Conservation (phyloP, 2,888 invertebrate genomes). For the Perithous albicinctus region DNA sequence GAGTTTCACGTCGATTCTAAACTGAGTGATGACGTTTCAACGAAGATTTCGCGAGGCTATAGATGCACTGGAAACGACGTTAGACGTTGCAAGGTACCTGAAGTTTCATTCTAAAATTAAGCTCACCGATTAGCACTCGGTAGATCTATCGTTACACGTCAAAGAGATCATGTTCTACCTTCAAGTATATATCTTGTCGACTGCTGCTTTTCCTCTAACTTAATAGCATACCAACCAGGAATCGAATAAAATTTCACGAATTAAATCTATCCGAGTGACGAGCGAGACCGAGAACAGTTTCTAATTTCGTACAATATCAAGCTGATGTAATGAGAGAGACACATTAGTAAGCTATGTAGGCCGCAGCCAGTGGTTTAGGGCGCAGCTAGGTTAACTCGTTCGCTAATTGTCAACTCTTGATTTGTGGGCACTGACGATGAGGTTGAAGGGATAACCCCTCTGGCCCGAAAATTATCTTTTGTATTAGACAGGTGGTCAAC, state of each 20-base stretch:
- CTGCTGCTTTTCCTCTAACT: constrained; percentile 6
- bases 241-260: constrained; percentile 67
- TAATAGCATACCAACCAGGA: constrained; percentile 56
- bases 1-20: constrained; percentile 47
- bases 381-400: neutral
- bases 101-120: constrained; percentile 63
- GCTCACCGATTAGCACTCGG: constrained; percentile 48
- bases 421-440: neutral
- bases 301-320: constrained; percentile 53
- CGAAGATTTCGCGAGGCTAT: constrained; percentile 33
- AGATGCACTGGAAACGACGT: constrained; percentile 47
- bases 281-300: constrained; percentile 58
- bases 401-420: neutral
- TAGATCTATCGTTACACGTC: constrained; percentile 42
- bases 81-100: constrained; percentile 27
- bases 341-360: neutral
- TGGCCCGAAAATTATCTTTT: no score
- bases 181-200: neutral
- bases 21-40: constrained; percentile 32
- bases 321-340: neutral
- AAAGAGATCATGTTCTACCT: constrained; percentile 51
- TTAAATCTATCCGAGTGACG: constrained; percentile 56
- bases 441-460: neutral
- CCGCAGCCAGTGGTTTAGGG: neutral
- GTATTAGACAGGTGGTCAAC: no score